These are phyloP conservation scores for Aphelinus atriplicis DNA, from an alignment of 1,140 invertebrate genomes.

Conservation along the genomic window DNA sequence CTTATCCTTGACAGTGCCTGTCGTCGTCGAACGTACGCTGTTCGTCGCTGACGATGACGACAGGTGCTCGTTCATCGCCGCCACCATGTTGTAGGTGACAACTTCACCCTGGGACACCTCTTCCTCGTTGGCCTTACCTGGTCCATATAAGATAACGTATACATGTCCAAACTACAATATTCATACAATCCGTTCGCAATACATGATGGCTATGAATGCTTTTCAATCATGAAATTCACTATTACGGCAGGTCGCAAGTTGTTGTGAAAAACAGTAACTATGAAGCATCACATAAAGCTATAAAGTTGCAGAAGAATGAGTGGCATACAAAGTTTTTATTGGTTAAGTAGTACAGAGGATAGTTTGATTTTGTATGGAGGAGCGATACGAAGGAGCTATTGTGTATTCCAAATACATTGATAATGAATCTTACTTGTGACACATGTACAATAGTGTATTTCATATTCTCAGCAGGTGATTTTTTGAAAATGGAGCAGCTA, in stretches of 20 bases:
- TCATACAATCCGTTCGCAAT: background rate
- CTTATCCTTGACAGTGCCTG: constrained; percentile 32
- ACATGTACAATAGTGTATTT: constrained; percentile 1
- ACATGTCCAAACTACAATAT: background rate
- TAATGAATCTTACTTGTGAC: constrained; percentile 1
- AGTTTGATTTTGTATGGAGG: background rate
- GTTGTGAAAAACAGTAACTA: background rate
- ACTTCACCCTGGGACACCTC: constrained; percentile 39
- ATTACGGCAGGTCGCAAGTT: background rate
- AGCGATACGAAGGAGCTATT: background rate
- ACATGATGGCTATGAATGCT: background rate
- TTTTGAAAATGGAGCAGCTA: constrained; percentile 10
- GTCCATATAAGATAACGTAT: constrained; percentile 7
- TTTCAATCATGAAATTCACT: background rate
- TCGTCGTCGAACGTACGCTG: constrained; percentile 49
- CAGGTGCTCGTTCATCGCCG: constrained; percentile 65
- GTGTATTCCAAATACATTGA: background rate
- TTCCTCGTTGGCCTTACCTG: constrained; percentile 41
- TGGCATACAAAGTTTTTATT: background rate
- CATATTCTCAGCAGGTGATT: constrained; percentile 10
- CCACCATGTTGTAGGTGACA: constrained; percentile 61
- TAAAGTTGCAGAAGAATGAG: too few species aligned
- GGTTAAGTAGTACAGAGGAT: constrained; percentile 12
- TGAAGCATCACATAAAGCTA: too few species aligned
- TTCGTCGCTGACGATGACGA: constrained; percentile 58